Evolutionary conservation across 1,140 invertebrate species (phyloP).

Genomic region (Cyphomyrmex costatus): DNA sequence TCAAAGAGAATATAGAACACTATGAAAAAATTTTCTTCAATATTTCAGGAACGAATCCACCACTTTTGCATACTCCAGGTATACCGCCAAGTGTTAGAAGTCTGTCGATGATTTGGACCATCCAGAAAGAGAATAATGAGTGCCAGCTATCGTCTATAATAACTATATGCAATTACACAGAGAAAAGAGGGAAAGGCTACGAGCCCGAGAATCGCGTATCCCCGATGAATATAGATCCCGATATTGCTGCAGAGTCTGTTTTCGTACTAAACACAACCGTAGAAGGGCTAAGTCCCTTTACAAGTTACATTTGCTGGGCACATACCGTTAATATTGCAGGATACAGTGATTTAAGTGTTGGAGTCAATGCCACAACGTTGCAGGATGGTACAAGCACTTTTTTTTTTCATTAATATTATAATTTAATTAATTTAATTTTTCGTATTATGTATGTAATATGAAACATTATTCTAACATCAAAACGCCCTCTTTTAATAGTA

Average conservation of each 20-base stretch:
- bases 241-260: not conserved
- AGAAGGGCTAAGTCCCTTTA: slow-evolving; percentile 74
- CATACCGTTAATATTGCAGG: slow-evolving; percentile 65
- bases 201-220: slow-evolving; percentile 10
- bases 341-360: slow-evolving; percentile 67
- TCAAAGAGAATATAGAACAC: not conserved
- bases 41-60: slow-evolving; percentile 63
- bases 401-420: slow-evolving; percentile 28
- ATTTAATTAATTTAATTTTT: not conserved
- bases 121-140: slow-evolving; percentile 72
- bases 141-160: slow-evolving; percentile 67
- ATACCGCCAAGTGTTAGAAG: not conserved
- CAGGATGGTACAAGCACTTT: slow-evolving; percentile 73
- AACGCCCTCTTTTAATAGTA: no score
- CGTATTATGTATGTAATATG: no score
- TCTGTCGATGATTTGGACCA: slow-evolving; percentile 72
- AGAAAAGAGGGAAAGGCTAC: slow-evolving; percentile 70
- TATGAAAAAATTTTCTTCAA: slow-evolving; percentile 13
- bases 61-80: not conserved
- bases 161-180: slow-evolving; percentile 69
- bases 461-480: no score
- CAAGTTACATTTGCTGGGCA: slow-evolving; percentile 75
- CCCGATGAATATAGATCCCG: not conserved
- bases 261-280: slow-evolving; percentile 58
- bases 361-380: slow-evolving; percentile 63